Conservation (phyloP, 2,888 invertebrate genomes). For the Pseudoips prasinana region DNA sequence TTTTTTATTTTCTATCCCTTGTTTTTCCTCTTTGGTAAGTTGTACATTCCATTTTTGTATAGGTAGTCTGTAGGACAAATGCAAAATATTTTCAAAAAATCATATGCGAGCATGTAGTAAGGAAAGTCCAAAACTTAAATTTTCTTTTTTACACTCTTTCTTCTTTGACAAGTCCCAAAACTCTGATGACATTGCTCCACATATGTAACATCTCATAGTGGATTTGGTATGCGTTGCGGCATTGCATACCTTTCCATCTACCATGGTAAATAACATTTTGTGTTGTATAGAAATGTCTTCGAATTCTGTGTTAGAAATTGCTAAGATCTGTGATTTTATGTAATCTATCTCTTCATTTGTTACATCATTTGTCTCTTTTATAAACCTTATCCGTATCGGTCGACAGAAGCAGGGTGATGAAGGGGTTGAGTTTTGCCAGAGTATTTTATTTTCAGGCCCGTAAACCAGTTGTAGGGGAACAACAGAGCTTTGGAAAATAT, state of each 20-base stretch:
- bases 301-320: conserved; percentile 1
- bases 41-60: conserved; percentile 10
- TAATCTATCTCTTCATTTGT: conserved; percentile 30
- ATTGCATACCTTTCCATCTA: conserved; percentile 8
- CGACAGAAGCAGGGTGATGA: conserved; percentile 35
- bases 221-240: conserved; percentile 5
- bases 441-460: conserved; percentile 19
- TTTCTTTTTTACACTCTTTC: conserved; percentile 2
- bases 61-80: conserved; percentile 6
- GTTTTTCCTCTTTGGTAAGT: conserved; percentile 6
- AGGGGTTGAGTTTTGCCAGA: conserved; percentile 34
- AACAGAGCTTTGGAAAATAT: conserved; percentile 32
- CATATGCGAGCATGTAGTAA: conserved; percentile 8
- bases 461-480: conserved; percentile 27
- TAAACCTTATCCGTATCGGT: conserved; percentile 31
- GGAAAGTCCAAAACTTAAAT: conserved; percentile 4
- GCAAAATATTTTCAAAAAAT: conserved; percentile 11
- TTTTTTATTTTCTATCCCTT: conserved; percentile 3
- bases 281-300: conserved; percentile 2
- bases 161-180: conserved; percentile 6
- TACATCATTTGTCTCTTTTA: conserved; percentile 25
- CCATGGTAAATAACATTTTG: conserved; percentile 8
- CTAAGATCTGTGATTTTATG: conserved; percentile 8
- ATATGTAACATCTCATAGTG: conserved; percentile 8
- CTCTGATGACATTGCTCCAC: conserved; percentile 4